These are phyloP conservation scores for Meteorus sp. DNA, from an alignment of 1,140 invertebrate species.

Conservation along the genomic window DNA sequence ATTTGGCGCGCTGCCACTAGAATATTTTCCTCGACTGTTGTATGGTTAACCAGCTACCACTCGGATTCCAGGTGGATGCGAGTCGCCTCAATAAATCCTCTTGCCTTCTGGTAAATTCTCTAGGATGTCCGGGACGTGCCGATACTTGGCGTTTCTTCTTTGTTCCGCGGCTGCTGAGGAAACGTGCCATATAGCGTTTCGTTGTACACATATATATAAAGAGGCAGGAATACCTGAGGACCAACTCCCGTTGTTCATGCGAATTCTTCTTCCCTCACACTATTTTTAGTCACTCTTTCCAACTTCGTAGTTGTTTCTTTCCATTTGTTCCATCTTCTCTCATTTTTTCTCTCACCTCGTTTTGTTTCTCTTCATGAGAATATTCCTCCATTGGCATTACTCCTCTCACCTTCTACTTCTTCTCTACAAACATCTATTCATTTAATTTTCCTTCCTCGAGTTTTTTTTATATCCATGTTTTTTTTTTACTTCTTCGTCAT, in stretches of 20 bases:
- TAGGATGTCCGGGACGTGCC: slow-evolving; percentile 16
- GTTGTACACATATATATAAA: too few species aligned
- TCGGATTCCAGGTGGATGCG: slow-evolving; percentile 22
- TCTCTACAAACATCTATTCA: neutral
- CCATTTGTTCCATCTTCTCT: neutral
- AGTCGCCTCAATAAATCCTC: slow-evolving; percentile 45
- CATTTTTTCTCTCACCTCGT: slow-evolving; percentile 1
- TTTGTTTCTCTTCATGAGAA: slow-evolving; percentile 10
- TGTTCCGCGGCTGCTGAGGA: slow-evolving; percentile 16
- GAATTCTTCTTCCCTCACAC: slow-evolving; percentile 14
- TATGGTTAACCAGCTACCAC: slow-evolving; percentile 18
- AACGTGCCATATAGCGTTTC: slow-evolving; percentile 16
- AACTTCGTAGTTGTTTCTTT: neutral
- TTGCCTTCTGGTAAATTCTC: slow-evolving; percentile 10
- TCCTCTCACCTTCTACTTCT: too few species aligned
- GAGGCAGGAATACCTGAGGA: slow-evolving; percentile 27
- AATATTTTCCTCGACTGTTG: slow-evolving; percentile 11
- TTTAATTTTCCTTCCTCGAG: neutral
- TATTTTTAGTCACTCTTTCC: slow-evolving; percentile 18
- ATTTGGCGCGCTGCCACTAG: slow-evolving; percentile 35
- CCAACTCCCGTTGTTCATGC: slow-evolving; percentile 15
- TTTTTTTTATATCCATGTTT: slow-evolving; percentile 9
- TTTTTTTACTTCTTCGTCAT: neutral
- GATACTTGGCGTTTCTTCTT: slow-evolving; percentile 9
- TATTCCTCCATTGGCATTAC: too few species aligned